Evolutionary conservation across 2,888 invertebrate genomes (phyloP).

Genomic region (Brachyopa scutellaris): DNA sequence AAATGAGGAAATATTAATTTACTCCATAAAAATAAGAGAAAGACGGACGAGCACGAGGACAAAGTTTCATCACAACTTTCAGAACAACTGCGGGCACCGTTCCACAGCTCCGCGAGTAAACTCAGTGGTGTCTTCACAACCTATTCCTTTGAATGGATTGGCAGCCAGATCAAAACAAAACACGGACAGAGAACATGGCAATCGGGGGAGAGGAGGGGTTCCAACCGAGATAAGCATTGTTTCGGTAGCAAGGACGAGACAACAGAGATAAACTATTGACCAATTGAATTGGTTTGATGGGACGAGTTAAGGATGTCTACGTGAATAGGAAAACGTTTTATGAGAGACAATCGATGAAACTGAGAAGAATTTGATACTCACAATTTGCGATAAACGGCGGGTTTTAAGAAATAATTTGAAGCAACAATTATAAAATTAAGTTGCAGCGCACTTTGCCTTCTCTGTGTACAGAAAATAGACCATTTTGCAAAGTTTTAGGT

Average conservation of each 20-base stretch:
- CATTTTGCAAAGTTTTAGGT: no score
- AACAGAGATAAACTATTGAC: conserved; percentile 68
- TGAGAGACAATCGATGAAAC: conserved; percentile 15
- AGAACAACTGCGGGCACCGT: conserved; percentile 45
- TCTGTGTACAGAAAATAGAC: no score
- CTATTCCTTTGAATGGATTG: background rate
- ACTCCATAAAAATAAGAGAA: conserved; percentile 51
- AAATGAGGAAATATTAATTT: conserved; percentile 71
- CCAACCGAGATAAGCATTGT: conserved; percentile 51
- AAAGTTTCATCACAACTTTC: conserved; percentile 58
- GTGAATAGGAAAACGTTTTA: conserved; percentile 34
- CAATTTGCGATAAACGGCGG: conserved; percentile 39
- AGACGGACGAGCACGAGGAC: background rate
- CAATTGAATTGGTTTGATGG: conserved; percentile 64
- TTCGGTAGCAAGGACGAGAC: conserved; percentile 46
- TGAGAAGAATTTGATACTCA: conserved; percentile 51
- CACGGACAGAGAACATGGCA: conserved; percentile 23
- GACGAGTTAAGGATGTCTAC: conserved; percentile 64
- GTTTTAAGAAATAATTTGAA: no score
- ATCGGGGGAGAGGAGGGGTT: background rate
- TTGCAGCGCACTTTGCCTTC: no score
- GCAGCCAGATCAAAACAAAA: conserved; percentile 6
- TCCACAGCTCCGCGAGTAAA: conserved; percentile 24
- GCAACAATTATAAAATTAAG: no score
- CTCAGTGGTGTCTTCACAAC: conserved; percentile 23